phyloP scores from a whole-genome alignment of 1,140 invertebrate genomes.

The Drosophila pachea region DNA sequence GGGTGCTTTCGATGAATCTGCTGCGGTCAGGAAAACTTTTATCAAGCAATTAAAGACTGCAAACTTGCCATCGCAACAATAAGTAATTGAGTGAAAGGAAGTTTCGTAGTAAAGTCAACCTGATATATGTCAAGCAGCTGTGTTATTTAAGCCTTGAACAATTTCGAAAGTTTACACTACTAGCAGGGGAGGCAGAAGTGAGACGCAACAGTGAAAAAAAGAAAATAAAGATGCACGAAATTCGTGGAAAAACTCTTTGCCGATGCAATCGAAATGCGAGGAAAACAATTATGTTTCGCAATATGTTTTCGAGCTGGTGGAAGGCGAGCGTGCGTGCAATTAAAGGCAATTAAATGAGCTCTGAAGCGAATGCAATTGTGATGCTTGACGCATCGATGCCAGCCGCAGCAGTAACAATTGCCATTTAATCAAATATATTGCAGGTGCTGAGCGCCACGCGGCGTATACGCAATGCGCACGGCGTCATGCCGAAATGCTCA shows the following conservation, averaged over 20 bases:
- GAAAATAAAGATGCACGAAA: too few species aligned
- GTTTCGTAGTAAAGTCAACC: too few species aligned
- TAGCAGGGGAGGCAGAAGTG: too few species aligned
- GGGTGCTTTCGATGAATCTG: neutral
- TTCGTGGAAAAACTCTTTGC: too few species aligned
- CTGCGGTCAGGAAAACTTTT: neutral
- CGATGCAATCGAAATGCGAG: too few species aligned
- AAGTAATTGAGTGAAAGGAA: neutral
- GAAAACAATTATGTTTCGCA: too few species aligned
- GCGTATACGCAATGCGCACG: constrained; percentile 43
- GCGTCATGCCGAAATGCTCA: constrained; percentile 10
- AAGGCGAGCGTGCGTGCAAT: neutral
- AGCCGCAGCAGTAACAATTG: constrained; percentile 13
- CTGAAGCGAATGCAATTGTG: constrained; percentile 15
- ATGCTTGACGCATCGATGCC: constrained; percentile 14
- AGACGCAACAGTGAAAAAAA: too few species aligned
- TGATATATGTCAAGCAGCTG: too few species aligned
- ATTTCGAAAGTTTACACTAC: too few species aligned
- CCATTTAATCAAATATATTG: constrained; percentile 22
- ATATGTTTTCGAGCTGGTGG: too few species aligned
- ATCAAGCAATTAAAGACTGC: neutral
- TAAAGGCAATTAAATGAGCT: constrained; percentile 14
- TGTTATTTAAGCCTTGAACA: too few species aligned
- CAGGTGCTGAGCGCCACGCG: constrained; percentile 26
- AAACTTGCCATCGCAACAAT: neutral